phyloP scores from a whole-genome alignment of 2,888 invertebrate species.

The Drosophila monieri region DNA sequence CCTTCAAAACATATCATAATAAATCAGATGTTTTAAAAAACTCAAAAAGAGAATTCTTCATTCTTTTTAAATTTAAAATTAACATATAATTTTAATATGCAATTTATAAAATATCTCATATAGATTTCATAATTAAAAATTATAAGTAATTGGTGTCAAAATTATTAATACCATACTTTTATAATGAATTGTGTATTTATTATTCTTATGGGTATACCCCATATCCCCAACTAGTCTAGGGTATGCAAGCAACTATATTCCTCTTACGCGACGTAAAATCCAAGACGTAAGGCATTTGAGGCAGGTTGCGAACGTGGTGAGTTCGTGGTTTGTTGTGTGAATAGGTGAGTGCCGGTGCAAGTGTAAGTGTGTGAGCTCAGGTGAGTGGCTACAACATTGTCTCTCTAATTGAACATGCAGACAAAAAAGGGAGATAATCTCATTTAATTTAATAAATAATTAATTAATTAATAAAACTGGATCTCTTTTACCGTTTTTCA shows the following conservation, averaged over 20 bases:
- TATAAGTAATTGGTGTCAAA: too few species aligned
- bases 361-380: slow-evolving; percentile 38
- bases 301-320: slow-evolving; percentile 61
- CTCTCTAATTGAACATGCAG: slow-evolving; percentile 33
- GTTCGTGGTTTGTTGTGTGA: slow-evolving; percentile 9
- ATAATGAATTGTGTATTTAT: too few species aligned
- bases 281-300: slow-evolving; percentile 46
- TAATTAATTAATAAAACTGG: too few species aligned
- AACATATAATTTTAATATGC: too few species aligned
- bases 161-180: too few species aligned
- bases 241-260: slow-evolving; percentile 6
- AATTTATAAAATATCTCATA: too few species aligned
- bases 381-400: slow-evolving; percentile 64
- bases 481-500: neutral
- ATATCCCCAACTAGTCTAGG: neutral
- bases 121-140: too few species aligned
- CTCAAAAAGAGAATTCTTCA: neutral
- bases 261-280: slow-evolving; percentile 13
- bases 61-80: too few species aligned
- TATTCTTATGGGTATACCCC: neutral
- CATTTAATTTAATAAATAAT: neutral
- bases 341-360: slow-evolving; percentile 5
- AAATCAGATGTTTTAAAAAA: neutral
- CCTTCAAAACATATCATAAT: neutral
- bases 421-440: too few species aligned